Evolutionary conservation across 2,888 invertebrate species (phyloP).

Genomic region (Eupithecia vulgata): DNA sequence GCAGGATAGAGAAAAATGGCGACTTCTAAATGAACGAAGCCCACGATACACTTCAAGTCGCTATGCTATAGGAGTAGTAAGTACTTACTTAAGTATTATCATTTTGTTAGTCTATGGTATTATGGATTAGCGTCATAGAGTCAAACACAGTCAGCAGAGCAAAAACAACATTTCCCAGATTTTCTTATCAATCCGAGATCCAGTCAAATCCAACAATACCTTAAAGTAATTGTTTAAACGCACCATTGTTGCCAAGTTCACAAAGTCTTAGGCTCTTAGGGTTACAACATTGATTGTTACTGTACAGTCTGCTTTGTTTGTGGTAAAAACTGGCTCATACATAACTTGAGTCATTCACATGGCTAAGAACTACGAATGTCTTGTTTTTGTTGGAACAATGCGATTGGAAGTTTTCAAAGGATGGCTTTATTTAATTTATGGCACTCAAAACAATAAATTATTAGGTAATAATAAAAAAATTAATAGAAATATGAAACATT

Average conservation of each 20-base stretch:
- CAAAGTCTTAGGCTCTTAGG: conserved; percentile 64
- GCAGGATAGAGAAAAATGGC: too few relatives aligned
- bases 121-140: background rate
- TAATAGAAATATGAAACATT: too few relatives aligned
- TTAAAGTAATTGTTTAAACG: conserved; percentile 59
- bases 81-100: too few relatives aligned
- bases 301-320: conserved; percentile 56
- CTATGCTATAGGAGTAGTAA: too few relatives aligned
- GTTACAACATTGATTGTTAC: conserved; percentile 69
- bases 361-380: conserved; percentile 19
- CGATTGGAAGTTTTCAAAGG: background rate
- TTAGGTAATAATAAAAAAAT: too few relatives aligned
- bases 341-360: conserved; percentile 29
- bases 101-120: too few relatives aligned
- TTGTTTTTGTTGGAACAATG: conserved; percentile 16
- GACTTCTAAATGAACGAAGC: too few relatives aligned
- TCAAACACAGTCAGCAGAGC: background rate
- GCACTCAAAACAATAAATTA: background rate
- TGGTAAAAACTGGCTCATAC: conserved; percentile 48
- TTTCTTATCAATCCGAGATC: conserved; percentile 13
- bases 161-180: conserved; percentile 9
- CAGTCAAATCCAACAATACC: conserved; percentile 21
- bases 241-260: conserved; percentile 69
- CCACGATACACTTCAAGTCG: too few relatives aligned
- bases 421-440: background rate